Percentiles rank a stretch among this genome's conserved stretches.
These are phyloP conservation scores for Proisotoma minuta DNA, from an alignment of 2,888 invertebrate genomes.

Conservation along the genomic window DNA sequence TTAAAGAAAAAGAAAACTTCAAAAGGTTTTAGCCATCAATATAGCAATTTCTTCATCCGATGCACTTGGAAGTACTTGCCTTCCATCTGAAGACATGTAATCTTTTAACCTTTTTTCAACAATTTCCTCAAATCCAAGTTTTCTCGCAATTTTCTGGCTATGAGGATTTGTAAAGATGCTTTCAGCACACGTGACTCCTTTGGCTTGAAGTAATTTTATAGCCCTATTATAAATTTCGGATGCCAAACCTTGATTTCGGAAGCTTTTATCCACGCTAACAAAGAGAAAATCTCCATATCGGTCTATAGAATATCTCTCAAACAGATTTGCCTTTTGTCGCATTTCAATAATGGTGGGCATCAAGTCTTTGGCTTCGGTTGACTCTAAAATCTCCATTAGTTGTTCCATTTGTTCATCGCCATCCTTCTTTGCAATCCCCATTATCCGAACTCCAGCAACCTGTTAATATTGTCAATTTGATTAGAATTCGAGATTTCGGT, in stretches of 20 bases:
- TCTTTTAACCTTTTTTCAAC: slow-evolving; percentile 15
- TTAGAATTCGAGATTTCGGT: not conserved
- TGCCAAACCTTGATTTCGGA: slow-evolving; percentile 28
- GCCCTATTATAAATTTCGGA: slow-evolving; percentile 28
- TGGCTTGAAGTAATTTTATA: slow-evolving; percentile 19
- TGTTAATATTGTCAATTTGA: slow-evolving; percentile 1
- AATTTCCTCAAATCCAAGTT: slow-evolving; percentile 29
- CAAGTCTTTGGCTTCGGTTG: not conserved
- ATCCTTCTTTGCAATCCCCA: slow-evolving; percentile 2
- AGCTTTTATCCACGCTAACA: slow-evolving; percentile 30
- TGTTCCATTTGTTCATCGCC: slow-evolving; percentile 2
- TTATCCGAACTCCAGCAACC: slow-evolving; percentile 26
- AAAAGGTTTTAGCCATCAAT: slow-evolving; percentile 11
- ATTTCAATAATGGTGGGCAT: slow-evolving; percentile 7
- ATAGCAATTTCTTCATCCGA: slow-evolving; percentile 23
- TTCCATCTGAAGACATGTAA: slow-evolving; percentile 25
- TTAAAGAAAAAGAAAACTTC: too few relatives aligned
- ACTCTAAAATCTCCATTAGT: not conserved
- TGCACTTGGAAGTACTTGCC: slow-evolving; percentile 19
- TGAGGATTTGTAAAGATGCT: slow-evolving; percentile 28
- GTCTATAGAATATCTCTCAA: slow-evolving; percentile 23
- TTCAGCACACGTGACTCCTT: slow-evolving; percentile 26
- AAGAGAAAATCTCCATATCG: slow-evolving; percentile 26
- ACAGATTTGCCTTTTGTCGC: slow-evolving; percentile 17
- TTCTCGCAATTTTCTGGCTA: slow-evolving; percentile 25